Percentiles rank a stretch among this genome's conserved stretches.
phyloP scores from a whole-genome alignment of 2,113 vertebrate genomes.

The Microcebus lehilahytsara region DNA sequence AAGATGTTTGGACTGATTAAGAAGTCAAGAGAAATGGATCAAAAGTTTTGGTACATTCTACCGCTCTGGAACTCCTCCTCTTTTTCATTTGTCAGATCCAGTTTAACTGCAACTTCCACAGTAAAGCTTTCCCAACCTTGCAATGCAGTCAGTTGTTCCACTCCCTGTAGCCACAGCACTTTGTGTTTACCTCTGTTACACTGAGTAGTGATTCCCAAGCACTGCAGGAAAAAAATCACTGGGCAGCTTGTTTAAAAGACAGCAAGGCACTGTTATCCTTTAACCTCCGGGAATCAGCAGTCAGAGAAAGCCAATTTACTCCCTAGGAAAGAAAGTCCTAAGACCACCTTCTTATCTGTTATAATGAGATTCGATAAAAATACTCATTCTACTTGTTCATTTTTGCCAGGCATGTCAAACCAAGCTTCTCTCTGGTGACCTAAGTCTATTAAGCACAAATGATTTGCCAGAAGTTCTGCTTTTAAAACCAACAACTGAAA shows the following conservation, averaged over 20 bases:
- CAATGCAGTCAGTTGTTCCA: background rate
- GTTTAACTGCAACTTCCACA: background rate
- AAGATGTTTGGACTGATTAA: background rate
- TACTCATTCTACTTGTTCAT: background rate
- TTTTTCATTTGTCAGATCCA: background rate
- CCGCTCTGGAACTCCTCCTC: background rate
- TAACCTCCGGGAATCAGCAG: background rate
- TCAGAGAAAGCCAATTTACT: background rate
- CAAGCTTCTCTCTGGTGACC: background rate
- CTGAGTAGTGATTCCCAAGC: background rate
- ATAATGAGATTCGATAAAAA: background rate
- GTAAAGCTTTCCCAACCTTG: background rate
- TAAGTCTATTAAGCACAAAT: slow-evolving; percentile 6
- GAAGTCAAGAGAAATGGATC: background rate
- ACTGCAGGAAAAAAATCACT: background rate
- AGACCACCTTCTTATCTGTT: background rate
- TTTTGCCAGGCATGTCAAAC: background rate
- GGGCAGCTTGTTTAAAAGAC: background rate
- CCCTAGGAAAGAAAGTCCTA: background rate
- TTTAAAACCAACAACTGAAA: slow-evolving; percentile 33
- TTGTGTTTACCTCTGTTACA: background rate
- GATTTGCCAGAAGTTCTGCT: slow-evolving; percentile 13
- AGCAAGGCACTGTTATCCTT: background rate
- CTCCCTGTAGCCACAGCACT: background rate
- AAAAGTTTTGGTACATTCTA: background rate